These are phyloP conservation scores for Danaus melanippus DNA, from an alignment of 1,140 invertebrate genomes.

Conservation along the genomic window DNA sequence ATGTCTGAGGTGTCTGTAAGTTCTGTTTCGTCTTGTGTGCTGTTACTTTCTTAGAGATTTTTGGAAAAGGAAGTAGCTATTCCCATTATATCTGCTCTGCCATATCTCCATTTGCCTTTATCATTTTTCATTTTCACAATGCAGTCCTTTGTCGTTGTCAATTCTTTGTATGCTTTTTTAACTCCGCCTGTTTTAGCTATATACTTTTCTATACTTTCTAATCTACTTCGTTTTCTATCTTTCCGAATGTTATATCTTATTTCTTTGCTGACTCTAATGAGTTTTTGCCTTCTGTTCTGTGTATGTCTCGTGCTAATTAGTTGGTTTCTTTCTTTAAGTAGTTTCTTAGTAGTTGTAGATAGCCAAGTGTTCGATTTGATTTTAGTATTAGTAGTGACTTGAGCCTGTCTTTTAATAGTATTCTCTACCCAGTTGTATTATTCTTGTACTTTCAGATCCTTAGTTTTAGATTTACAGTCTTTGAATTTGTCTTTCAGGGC, in stretches of 20 bases:
- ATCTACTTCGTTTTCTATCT: constrained; percentile 23
- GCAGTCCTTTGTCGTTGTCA: constrained; percentile 15
- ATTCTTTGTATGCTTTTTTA: constrained; percentile 26
- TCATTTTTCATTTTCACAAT: constrained; percentile 13
- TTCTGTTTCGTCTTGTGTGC: background rate
- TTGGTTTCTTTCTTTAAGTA: constrained; percentile 24
- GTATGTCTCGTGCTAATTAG: constrained; percentile 19
- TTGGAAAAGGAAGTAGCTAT: constrained; percentile 22
- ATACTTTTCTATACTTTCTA: constrained; percentile 23
- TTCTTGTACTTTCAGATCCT: no score
- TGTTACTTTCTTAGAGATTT: constrained; percentile 10
- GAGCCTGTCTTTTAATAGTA: no score
- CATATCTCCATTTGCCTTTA: constrained; percentile 1
- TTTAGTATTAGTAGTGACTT: no score
- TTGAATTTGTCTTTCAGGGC: constrained; percentile 14
- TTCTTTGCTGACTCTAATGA: constrained; percentile 21
- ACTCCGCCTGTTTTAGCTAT: constrained; percentile 9
- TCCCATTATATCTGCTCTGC: constrained; percentile 20
- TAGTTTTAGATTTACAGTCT: constrained; percentile 12
- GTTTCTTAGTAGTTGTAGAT: constrained; percentile 9
- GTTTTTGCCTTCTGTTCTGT: constrained; percentile 18
- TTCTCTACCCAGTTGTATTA: no score
- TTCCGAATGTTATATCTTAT: constrained; percentile 22
- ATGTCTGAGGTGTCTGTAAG: background rate
- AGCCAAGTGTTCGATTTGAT: no score